Percentiles rank a stretch among this genome's conserved stretches.
These are phyloP conservation scores for Kradibia gibbosae DNA, from an alignment of 1,140 invertebrate genomes.

Conservation along the genomic window DNA sequence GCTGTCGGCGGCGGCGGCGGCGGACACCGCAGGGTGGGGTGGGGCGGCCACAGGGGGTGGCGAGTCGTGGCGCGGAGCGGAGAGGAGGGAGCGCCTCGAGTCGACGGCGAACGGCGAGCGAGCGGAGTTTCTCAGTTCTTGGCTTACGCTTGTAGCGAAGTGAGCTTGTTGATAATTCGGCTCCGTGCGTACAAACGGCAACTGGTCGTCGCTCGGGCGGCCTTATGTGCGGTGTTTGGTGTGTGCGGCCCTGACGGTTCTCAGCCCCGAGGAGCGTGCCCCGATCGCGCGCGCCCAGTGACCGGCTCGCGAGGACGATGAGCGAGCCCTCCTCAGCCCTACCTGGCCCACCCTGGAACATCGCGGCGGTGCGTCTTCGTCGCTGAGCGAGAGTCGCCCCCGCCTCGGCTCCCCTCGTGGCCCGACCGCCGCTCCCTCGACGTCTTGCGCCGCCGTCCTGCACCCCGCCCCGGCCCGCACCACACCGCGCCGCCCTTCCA, in stretches of 20 bases:
- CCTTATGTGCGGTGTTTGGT: background rate
- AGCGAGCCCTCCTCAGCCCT: background rate
- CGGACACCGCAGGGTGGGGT: too few relatives aligned
- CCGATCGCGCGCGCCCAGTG: background rate
- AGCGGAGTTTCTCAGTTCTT: conserved; percentile 35
- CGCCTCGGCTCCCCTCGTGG: background rate
- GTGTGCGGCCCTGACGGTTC: background rate
- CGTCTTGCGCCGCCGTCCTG: background rate
- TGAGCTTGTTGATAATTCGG: background rate
- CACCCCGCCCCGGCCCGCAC: background rate
- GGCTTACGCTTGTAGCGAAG: conserved; percentile 20
- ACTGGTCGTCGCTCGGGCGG: background rate
- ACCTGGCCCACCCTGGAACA: background rate
- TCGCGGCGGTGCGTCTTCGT: background rate
- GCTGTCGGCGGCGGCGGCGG: background rate
- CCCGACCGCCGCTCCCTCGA: background rate
- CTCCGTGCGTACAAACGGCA: background rate
- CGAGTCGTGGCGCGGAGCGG: background rate
- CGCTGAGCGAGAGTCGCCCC: background rate
- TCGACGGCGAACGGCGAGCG: background rate
- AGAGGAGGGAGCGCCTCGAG: background rate
- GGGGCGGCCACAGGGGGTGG: background rate
- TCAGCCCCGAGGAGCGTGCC: background rate
- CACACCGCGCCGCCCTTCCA: too few relatives aligned
- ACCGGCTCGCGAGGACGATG: background rate